Evolutionary conservation across 2,888 invertebrate genomes (phyloP).

Genomic region (Arctia plantaginis): DNA sequence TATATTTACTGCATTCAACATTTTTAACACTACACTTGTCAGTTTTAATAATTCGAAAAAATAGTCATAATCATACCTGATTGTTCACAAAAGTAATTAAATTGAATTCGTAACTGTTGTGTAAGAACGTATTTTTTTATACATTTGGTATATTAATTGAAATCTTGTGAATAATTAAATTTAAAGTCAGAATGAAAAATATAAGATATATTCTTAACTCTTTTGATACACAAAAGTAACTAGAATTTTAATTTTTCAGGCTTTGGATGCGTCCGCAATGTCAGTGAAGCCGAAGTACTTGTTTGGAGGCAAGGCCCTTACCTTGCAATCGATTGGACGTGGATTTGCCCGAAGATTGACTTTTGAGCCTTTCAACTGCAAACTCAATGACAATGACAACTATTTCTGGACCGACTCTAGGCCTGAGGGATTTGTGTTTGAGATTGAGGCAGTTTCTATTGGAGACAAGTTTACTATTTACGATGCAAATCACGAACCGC

Average conservation of each 20-base stretch:
- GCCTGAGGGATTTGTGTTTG: conserved; percentile 91
- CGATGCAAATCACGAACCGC: conserved; percentile 89
- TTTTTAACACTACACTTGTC: conserved; percentile 11
- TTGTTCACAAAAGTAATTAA: conserved; percentile 36
- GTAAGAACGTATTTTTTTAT: conserved; percentile 32
- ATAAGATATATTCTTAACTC: conserved; percentile 15
- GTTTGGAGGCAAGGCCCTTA: conserved; percentile 89
- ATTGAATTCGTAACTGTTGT: conserved; percentile 16
- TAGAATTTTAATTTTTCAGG: conserved; percentile 73
- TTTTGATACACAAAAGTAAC: conserved; percentile 45
- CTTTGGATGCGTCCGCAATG: conserved; percentile 76
- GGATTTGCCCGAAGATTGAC: conserved; percentile 91
- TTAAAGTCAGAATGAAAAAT: conserved; percentile 9
- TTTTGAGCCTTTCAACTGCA: conserved; percentile 88
- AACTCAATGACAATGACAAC: conserved; percentile 89
- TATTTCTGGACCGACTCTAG: conserved; percentile 93
- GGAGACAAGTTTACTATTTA: conserved; percentile 91
- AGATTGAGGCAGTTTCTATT: conserved; percentile 88
- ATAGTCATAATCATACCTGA: conserved; percentile 61
- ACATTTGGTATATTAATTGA: conserved; percentile 32
- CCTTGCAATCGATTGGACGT: conserved; percentile 89
- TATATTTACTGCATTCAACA: conserved; percentile 15
- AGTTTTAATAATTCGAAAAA: conserved; percentile 51
- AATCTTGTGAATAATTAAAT: neutral
- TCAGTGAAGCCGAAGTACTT: conserved; percentile 85